Evolutionary conservation across 2,113 vertebrate genomes (phyloP).

Genomic region (Barbus barbus): DNA sequence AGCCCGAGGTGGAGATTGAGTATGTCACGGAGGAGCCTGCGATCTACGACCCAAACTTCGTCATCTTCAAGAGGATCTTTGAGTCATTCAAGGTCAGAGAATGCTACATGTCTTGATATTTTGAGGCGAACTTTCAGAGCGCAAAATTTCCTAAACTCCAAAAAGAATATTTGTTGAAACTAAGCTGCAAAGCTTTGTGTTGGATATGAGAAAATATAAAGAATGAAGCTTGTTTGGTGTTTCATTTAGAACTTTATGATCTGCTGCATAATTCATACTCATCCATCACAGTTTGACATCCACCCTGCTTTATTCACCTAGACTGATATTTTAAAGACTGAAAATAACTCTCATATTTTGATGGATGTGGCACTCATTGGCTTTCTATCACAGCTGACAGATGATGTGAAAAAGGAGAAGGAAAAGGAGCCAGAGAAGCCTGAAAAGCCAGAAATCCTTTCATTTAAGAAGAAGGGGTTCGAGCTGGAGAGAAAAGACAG

Average conservation of each 20-base stretch:
- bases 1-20: constrained; percentile 85
- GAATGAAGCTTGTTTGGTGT: neutral
- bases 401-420: constrained; percentile 92
- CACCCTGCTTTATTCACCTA: neutral
- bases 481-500: constrained; percentile 86
- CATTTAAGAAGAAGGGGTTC: constrained; percentile 85
- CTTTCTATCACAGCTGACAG: constrained; percentile 76
- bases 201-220: neutral
- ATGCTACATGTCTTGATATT: neutral
- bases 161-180: neutral
- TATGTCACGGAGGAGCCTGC: constrained; percentile 89
- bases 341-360: neutral
- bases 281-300: neutral
- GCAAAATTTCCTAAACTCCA: too few species aligned
- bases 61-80: constrained; percentile 93
- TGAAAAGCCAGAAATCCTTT: constrained; percentile 77
- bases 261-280: neutral
- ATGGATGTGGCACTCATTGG: neutral
- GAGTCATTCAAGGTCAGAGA: constrained; percentile 87
- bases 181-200: neutral
- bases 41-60: constrained; percentile 89
- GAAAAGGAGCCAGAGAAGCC: constrained; percentile 89
- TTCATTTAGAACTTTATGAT: too few species aligned
- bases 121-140: neutral
- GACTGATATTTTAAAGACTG: neutral